Conservation (phyloP, 1,140 invertebrate genomes). For the Kradibia gibbosae region DNA sequence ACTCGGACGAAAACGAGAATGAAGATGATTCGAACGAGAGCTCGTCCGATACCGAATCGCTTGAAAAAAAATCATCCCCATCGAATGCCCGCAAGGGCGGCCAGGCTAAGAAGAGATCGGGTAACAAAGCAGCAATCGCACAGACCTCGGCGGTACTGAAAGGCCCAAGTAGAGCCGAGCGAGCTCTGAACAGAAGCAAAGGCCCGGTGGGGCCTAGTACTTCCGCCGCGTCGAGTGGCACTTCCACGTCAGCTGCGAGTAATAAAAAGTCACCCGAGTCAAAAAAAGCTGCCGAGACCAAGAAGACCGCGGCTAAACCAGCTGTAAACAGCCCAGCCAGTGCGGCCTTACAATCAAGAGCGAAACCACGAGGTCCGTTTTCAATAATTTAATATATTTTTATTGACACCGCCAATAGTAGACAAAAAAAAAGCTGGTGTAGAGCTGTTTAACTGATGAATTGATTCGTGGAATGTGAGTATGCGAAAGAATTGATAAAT, state of each 20-base stretch:
- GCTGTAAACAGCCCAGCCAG: conserved; percentile 54
- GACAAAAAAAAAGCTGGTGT: too few relatives aligned
- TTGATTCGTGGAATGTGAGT: too few relatives aligned
- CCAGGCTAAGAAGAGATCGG: conserved; percentile 61
- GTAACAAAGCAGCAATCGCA: conserved; percentile 64
- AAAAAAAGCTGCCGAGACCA: conserved; percentile 56
- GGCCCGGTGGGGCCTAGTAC: conserved; percentile 47
- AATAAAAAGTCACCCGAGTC: conserved; percentile 54
- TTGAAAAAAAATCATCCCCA: conserved; percentile 51
- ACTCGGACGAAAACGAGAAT: conserved; percentile 50
- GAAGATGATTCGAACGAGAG: conserved; percentile 57
- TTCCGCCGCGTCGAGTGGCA: conserved; percentile 1
- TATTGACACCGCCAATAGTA: background rate
- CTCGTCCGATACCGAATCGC: conserved; percentile 51
- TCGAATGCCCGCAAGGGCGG: conserved; percentile 55
- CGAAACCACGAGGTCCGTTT: conserved; percentile 58
- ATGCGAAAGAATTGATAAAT: too few relatives aligned
- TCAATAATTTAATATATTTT: background rate
- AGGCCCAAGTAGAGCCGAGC: conserved; percentile 66
- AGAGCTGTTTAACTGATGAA: too few relatives aligned
- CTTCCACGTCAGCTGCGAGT: conserved; percentile 38
- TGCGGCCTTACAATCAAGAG: conserved; percentile 53
- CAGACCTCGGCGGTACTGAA: conserved; percentile 66
- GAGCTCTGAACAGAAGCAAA: conserved; percentile 64
- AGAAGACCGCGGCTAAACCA: conserved; percentile 51